A percentile compares a stretch with the other conserved stretches of the same genome.
Conservation (phyloP, 2,888 invertebrate species). For the Carpatolechia fugitivella region DNA sequence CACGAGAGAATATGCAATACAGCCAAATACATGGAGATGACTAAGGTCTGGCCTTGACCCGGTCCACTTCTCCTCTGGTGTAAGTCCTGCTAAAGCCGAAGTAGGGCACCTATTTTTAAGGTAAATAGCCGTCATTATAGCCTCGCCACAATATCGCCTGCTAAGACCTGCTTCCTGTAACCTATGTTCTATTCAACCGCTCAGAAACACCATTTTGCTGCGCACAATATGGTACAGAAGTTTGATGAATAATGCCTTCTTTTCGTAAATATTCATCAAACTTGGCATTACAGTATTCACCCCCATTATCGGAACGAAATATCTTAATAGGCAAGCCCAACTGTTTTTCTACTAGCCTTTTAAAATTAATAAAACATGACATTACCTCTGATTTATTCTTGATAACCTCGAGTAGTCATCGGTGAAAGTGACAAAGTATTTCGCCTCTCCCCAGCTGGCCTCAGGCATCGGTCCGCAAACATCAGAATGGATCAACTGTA, state of each 20-base stretch:
- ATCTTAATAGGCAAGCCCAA: constrained; percentile 10
- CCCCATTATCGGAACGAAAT: background rate
- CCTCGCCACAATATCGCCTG: background rate
- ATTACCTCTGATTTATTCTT: no score
- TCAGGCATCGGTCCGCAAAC: constrained; percentile 15
- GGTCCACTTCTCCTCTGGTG: background rate
- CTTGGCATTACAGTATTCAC: no score
- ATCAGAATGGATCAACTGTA: background rate
- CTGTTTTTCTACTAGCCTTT: constrained; percentile 22
- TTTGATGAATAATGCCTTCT: background rate
- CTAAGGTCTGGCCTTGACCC: background rate
- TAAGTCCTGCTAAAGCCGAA: background rate
- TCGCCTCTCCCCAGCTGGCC: constrained; percentile 11
- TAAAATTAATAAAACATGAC: constrained; percentile 12
- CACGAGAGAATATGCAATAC: background rate
- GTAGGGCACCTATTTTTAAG: background rate
- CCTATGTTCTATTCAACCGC: background rate
- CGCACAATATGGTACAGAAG: background rate
- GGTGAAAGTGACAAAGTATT: constrained; percentile 14
- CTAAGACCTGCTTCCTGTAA: background rate
- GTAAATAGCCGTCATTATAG: background rate
- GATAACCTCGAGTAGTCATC: no score
- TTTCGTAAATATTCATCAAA: background rate
- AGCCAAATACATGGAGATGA: background rate
- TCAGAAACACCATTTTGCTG: no score